Evolutionary conservation across 2,797 vertebrate species (phyloP).

Genomic region (Oryzias sinensis): DNA sequence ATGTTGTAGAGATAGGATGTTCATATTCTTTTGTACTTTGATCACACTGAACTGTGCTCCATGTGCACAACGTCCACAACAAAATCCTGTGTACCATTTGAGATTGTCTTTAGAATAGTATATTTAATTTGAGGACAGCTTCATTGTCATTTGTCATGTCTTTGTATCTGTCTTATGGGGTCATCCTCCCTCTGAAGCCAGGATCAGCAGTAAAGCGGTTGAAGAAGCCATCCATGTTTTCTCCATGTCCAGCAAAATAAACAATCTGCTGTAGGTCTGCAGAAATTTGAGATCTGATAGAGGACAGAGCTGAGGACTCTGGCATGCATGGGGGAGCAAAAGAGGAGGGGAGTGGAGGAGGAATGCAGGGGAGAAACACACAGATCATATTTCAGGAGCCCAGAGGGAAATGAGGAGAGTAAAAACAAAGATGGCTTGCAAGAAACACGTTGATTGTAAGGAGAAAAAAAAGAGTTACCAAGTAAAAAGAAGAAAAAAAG

Average conservation of each 20-base stretch:
- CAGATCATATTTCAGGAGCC: constrained; percentile 82
- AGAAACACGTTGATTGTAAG: constrained; percentile 13
- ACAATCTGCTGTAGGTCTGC: constrained; percentile 90
- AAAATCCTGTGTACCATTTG: background rate
- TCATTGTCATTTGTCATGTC: constrained; percentile 29
- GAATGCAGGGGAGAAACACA: constrained; percentile 68
- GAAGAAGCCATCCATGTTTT: constrained; percentile 64
- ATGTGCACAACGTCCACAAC: constrained; percentile 13
- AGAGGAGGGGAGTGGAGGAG: constrained; percentile 47
- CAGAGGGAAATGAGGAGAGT: constrained; percentile 52
- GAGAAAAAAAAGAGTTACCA: background rate
- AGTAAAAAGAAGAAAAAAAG: background rate
- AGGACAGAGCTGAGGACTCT: constrained; percentile 68
- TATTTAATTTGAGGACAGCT: constrained; percentile 13
- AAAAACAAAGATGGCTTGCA: constrained; percentile 24
- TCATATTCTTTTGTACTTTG: constrained; percentile 27
- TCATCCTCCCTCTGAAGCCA: constrained; percentile 48
- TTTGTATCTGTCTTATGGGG: constrained; percentile 18
- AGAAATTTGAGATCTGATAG: constrained; percentile 76
- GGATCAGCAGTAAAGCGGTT: constrained; percentile 65
- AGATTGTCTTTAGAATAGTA: background rate
- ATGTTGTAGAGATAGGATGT: constrained; percentile 41
- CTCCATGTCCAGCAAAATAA: constrained; percentile 79
- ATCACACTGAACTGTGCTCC: constrained; percentile 19
- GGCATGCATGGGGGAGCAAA: constrained; percentile 48